Percentiles rank a stretch among this genome's conserved stretches.
These are phyloP conservation scores for Sebastes jordani DNA, from an alignment of 2,797 vertebrate genomes.

Conservation along the genomic window DNA sequence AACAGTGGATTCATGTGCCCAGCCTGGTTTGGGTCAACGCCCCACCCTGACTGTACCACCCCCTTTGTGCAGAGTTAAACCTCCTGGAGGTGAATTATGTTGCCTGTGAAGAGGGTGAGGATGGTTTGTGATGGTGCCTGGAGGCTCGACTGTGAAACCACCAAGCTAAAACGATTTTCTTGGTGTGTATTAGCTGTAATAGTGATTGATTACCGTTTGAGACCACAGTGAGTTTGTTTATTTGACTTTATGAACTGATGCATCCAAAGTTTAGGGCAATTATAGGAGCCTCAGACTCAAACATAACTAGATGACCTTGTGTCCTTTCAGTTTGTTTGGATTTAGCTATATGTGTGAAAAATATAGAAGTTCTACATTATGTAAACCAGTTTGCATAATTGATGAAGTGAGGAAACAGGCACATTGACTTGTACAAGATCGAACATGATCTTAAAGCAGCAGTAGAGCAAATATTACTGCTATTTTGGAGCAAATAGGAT, in stretches of 20 bases:
- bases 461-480: too few species aligned
- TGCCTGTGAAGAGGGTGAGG: background rate
- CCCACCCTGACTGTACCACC: conserved; percentile 48
- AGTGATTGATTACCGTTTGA: background rate
- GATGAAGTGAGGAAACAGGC: conserved; percentile 3
- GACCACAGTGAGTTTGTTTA: background rate
- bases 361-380: background rate
- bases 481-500: too few species aligned
- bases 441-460: background rate
- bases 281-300: background rate
- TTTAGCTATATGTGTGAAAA: background rate
- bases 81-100: background rate
- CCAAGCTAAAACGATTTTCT: too few species aligned
- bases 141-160: too few species aligned
- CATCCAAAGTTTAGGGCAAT: background rate
- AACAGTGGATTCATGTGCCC: conserved; percentile 3
- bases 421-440: background rate
- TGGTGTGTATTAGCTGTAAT: background rate
- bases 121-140: background rate
- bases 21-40: conserved; percentile 33
- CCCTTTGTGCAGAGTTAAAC: conserved; percentile 36
- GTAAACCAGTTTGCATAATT: background rate
- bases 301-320: background rate
- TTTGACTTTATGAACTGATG: background rate
- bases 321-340: background rate